Evolutionary conservation across 2,797 vertebrate genomes (phyloP).

Genomic region (Synanceia verrucosa): DNA sequence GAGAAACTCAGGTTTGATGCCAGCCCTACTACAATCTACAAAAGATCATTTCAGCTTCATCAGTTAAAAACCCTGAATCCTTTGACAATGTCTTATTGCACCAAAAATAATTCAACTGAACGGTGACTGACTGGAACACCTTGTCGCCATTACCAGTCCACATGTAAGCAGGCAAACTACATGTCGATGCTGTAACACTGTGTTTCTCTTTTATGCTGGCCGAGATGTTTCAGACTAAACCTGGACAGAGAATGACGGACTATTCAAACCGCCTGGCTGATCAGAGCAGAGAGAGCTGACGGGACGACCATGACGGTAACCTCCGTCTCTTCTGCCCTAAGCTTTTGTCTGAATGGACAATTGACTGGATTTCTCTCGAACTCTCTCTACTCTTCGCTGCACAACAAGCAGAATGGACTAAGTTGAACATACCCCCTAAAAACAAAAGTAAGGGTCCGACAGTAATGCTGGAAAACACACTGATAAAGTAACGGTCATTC

Average conservation of each 20-base stretch:
- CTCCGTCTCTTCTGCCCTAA: conserved; percentile 33
- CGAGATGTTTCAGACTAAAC: background rate
- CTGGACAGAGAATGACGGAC: conserved; percentile 2
- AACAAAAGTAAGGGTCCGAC: background rate
- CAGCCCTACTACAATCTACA: background rate
- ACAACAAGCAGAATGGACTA: conserved; percentile 24
- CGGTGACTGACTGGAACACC: background rate
- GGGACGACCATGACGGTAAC: conserved; percentile 43
- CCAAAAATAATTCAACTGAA: background rate
- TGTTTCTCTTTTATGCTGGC: background rate
- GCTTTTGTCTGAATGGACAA: conserved; percentile 64
- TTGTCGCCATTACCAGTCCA: too few relatives aligned
- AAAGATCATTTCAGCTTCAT: background rate
- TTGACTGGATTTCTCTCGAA: conserved; percentile 48
- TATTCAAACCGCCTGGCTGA: conserved; percentile 15
- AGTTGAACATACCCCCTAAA: background rate
- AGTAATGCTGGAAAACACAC: background rate
- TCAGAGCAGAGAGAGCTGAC: conserved; percentile 49
- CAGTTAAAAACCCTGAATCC: background rate
- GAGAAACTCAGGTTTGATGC: background rate
- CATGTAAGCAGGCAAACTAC: background rate
- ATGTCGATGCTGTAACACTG: background rate
- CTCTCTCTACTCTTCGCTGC: conserved; percentile 22
- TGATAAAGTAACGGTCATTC: background rate
- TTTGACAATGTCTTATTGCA: background rate